phyloP scores from a whole-genome alignment of 2,797 vertebrate species.

The Rhodeus uyekii region DNA sequence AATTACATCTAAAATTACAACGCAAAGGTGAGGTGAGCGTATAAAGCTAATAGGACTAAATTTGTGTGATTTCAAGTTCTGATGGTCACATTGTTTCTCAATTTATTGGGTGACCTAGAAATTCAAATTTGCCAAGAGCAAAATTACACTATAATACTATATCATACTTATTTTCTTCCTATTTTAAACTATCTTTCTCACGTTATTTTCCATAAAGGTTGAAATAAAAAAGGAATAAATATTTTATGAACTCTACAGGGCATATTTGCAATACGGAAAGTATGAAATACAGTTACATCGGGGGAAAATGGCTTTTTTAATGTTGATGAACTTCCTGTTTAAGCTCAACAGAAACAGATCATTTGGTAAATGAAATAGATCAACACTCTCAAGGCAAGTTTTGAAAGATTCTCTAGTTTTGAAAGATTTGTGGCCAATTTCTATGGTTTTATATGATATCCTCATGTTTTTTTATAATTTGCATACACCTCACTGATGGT shows the following conservation, averaged over 20 bases:
- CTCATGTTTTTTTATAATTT: not conserved
- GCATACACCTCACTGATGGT: too few relatives aligned
- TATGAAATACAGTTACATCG: not conserved
- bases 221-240: not conserved
- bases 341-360: not conserved
- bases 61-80: not conserved
- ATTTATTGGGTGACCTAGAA: not conserved
- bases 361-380: not conserved
- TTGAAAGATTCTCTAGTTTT: too few relatives aligned
- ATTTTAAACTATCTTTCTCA: not conserved
- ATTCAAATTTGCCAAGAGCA: not conserved
- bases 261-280: not conserved
- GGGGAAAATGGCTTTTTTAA: not conserved
- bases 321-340: not conserved
- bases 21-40: not conserved
- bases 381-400: not conserved
- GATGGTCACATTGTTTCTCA: not conserved
- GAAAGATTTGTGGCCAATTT: not conserved
- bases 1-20: not conserved
- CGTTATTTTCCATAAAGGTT: not conserved
- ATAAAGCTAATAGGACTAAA: not conserved
- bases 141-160: not conserved
- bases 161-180: not conserved
- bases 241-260: not conserved
- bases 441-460: not conserved